These are phyloP conservation scores for Vidua chalybeata DNA, from an alignment of 2,113 vertebrate genomes.

Conservation along the genomic window DNA sequence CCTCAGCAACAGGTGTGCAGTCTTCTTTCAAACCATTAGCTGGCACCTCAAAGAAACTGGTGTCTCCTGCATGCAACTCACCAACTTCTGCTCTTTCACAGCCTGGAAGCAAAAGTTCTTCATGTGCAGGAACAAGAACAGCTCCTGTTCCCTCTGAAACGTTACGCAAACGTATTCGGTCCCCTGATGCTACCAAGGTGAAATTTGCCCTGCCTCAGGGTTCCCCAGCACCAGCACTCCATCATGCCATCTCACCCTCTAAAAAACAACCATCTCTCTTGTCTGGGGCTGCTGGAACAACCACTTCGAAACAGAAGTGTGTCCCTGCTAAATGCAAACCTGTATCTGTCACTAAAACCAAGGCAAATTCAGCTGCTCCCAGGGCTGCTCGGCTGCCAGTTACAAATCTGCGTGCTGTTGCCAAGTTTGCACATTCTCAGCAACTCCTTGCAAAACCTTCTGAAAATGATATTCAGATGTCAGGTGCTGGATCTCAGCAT, in stretches of 20 bases:
- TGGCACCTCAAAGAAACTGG: constrained; percentile 44
- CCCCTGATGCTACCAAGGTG: constrained; percentile 60
- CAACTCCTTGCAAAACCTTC: constrained; percentile 47
- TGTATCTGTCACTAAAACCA: background rate
- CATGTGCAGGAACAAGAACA: constrained; percentile 37
- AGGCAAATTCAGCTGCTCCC: background rate
- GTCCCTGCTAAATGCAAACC: background rate
- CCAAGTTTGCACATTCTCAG: constrained; percentile 42
- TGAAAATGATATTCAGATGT: background rate
- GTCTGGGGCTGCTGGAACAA: background rate
- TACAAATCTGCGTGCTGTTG: background rate
- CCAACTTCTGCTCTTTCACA: constrained; percentile 28
- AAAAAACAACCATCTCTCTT: constrained; percentile 1
- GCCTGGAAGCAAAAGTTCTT: constrained; percentile 20
- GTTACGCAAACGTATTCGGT: constrained; percentile 74
- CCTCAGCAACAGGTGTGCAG: background rate
- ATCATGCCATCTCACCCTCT: background rate
- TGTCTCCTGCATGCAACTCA: background rate
- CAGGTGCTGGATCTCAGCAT: background rate
- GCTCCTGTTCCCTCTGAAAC: constrained; percentile 73
- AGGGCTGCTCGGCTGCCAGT: background rate
- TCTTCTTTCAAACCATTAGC: constrained; percentile 47
- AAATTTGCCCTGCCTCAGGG: constrained; percentile 6
- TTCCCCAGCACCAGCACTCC: background rate
- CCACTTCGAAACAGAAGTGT: constrained; percentile 16